Conservation (phyloP, 2,888 invertebrate genomes). For the Eucera pruinosa region DNA sequence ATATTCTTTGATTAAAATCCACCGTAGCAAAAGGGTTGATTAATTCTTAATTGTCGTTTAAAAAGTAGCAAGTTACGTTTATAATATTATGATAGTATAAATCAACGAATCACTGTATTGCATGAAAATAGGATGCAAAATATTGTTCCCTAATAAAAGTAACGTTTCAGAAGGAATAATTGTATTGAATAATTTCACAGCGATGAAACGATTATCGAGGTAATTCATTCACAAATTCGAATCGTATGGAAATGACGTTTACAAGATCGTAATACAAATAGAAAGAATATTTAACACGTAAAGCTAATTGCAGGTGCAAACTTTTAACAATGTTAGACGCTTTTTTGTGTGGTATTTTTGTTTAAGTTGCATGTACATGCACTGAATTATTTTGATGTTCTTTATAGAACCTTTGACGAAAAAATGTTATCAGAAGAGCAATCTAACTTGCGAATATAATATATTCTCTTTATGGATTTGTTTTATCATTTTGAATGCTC, state of each 20-base stretch:
- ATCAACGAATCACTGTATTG: neutral
- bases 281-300: conserved; percentile 26
- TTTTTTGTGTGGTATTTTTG: neutral
- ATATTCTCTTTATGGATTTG: neutral
- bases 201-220: neutral
- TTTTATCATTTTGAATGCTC: neutral
- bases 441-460: conserved; percentile 10
- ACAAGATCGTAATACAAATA: neutral
- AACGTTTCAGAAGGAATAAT: neutral
- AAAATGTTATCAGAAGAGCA: conserved; percentile 1
- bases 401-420: neutral
- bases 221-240: neutral
- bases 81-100: too few relatives aligned
- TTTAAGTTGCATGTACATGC: conserved; percentile 13
- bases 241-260: too few relatives aligned
- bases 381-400: neutral
- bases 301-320: conserved; percentile 32
- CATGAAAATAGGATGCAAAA: neutral
- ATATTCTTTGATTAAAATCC: too few relatives aligned
- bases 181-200: neutral
- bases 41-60: too few relatives aligned
- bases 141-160: neutral
- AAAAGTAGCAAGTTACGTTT: too few relatives aligned
- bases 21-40: too few relatives aligned
- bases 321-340: neutral